Base-by-base conservation (phyloP, 2,113 vertebrate genomes). In the Myxocyprinus asiaticus region DNA sequence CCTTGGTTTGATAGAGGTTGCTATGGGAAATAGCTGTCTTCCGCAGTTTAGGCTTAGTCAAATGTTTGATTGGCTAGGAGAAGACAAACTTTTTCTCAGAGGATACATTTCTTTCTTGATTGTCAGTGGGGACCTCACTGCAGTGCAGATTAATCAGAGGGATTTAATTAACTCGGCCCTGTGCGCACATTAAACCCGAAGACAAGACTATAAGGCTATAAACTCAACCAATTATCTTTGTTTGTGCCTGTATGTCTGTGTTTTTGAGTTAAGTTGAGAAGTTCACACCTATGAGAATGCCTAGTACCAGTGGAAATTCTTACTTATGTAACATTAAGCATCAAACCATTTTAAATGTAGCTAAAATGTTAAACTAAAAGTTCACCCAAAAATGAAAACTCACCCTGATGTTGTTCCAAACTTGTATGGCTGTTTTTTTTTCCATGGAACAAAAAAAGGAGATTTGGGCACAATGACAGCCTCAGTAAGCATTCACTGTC, bases 161-260 rank as follows among this genome's bases (percentile, higher is more conserved):
- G 85, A 91, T 93, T 93, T 92, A 93, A 93, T 92, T 92, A 92
- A 85, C 89, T 90, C 86, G 87, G 85, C 89, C 85, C 81, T 11
- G 78, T 87, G 82, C 87, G 89, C 84, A 83, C 88, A 90, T 90
- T 88, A 91, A 90, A 91, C 89, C 86, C 88, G 86, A 81, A 90
- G 87, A 91, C 86, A 88, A 88, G 88, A 84, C 89, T 33, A 33
- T 33, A 33, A 89, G 85, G 83, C 90, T 89, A 91, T 92, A 92
- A 92, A 93, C 89, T 89, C 84, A 88, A 86, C 88, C 89, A 91
- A 92, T 92, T 93, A 92, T 89, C 85, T 87, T 58, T 72, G 66
- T 51, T 62, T 77, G 79, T 69, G 50, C 66, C 63, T 77, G 10
- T 71, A 48, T 45, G 65, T 69, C 69, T 77, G 74, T 15, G 64